These are phyloP conservation scores for Calephelis nemesis DNA, from an alignment of 1,140 invertebrate genomes.

Conservation along the genomic window DNA sequence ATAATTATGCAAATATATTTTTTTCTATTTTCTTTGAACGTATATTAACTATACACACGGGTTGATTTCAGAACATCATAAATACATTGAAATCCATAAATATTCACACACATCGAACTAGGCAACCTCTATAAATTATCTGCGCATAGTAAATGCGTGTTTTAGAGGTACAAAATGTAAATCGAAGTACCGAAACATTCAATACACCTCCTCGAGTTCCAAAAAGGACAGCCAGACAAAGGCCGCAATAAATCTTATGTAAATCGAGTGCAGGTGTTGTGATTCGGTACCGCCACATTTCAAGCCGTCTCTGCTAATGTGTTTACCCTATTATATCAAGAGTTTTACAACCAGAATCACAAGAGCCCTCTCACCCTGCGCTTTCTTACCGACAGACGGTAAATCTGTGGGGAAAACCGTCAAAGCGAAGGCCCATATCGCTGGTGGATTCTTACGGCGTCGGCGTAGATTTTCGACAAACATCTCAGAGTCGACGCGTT, in stretches of 20 bases:
- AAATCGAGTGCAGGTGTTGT: slow-evolving; percentile 59
- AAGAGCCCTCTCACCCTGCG: slow-evolving; percentile 31
- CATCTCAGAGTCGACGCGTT: slow-evolving; percentile 52
- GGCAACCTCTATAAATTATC: neutral
- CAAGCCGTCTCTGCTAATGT: slow-evolving; percentile 53
- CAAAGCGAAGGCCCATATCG: slow-evolving; percentile 30
- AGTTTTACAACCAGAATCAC: slow-evolving; percentile 37
- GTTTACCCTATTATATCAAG: slow-evolving; percentile 59
- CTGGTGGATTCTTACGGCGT: slow-evolving; percentile 45
- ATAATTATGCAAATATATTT: no score
- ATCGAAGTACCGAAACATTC: slow-evolving; percentile 20
- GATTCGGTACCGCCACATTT: slow-evolving; percentile 51
- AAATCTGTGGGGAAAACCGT: slow-evolving; percentile 6
- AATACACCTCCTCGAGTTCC: slow-evolving; percentile 26
- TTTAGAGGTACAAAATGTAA: slow-evolving; percentile 14
- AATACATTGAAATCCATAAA: no score
- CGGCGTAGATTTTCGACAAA: slow-evolving; percentile 58
- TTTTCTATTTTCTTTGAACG: no score
- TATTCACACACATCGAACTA: neutral
- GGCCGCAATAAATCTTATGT: slow-evolving; percentile 46
- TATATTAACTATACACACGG: no score
- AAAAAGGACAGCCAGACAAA: slow-evolving; percentile 42
- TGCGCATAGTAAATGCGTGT: neutral
- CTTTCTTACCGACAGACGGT: slow-evolving; percentile 19
- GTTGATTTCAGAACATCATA: no score